Conservation (phyloP, 2,113 vertebrate genomes). For the Sterna hirundo region DNA sequence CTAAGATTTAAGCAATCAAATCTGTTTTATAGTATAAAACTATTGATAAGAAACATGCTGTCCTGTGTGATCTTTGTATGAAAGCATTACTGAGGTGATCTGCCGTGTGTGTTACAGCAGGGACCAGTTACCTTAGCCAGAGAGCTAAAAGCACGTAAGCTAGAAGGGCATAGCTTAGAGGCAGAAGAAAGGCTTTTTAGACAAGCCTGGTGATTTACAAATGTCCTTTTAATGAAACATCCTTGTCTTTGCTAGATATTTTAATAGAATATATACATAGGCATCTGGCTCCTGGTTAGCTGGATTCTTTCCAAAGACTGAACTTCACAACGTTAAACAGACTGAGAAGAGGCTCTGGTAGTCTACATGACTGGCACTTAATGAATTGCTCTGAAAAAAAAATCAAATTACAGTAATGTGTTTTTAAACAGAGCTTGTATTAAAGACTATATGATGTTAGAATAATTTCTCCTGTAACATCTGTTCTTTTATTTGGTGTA, state of each 20-base stretch:
- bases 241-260: slow-evolving; percentile 43
- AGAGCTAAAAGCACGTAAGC: neutral
- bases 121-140: neutral
- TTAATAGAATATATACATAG: slow-evolving; percentile 18
- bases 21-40: neutral
- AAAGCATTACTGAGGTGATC: neutral
- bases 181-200: neutral
- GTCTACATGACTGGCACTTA: slow-evolving; percentile 38
- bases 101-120: neutral
- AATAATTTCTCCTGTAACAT: slow-evolving; percentile 34
- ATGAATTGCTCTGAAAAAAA: slow-evolving; percentile 45
- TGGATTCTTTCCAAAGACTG: slow-evolving; percentile 48
- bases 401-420: slow-evolving; percentile 42
- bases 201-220: neutral
- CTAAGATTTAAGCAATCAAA: neutral
- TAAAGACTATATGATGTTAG: slow-evolving; percentile 24
- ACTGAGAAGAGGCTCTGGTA: slow-evolving; percentile 30
- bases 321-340: slow-evolving; percentile 15
- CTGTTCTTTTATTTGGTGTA: slow-evolving; percentile 48
- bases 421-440: slow-evolving; percentile 30
- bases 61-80: neutral
- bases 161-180: neutral
- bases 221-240: slow-evolving; percentile 39
- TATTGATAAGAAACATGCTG: neutral
- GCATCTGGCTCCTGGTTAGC: slow-evolving; percentile 41